These are phyloP conservation scores for Drosophila trapezifrons DNA, from an alignment of 1,140 invertebrate genomes.

Conservation along the genomic window DNA sequence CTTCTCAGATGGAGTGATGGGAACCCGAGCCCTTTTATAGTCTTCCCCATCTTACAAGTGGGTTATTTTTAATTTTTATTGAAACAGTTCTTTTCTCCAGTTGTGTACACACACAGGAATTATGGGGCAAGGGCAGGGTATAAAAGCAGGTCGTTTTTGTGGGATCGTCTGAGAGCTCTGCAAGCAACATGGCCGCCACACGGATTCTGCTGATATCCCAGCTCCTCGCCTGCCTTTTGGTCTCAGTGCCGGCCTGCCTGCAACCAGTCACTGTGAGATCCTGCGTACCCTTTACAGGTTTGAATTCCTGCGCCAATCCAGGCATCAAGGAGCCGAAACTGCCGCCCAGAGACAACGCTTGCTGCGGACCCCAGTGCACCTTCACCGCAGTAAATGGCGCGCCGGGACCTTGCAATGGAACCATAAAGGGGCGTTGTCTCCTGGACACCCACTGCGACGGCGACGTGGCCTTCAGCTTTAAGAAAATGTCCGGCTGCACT, in stretches of 20 bases:
- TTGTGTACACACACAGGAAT: conserved; percentile 20
- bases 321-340: conserved; percentile 7
- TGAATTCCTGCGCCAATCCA: neutral
- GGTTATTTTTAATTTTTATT: conserved; percentile 22
- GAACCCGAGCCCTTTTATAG: conserved; percentile 22
- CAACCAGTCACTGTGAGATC: neutral
- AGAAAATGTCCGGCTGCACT: neutral
- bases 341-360: conserved; percentile 32
- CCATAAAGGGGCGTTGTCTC: neutral
- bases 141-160: conserved; percentile 15
- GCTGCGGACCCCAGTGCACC: conserved; percentile 27
- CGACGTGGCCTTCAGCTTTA: neutral
- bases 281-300: conserved; percentile 11
- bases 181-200: conserved; percentile 11
- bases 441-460: conserved; percentile 28
- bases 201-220: conserved; percentile 16
- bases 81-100: conserved; percentile 16
- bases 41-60: neutral
- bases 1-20: conserved; percentile 9
- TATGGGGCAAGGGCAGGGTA: conserved; percentile 1
- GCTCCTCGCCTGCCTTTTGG: neutral
- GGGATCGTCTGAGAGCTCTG: neutral
- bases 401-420: neutral
- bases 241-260: neutral
- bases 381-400: neutral